These are phyloP conservation scores for Fundulus diaphanus DNA, from an alignment of 2,797 vertebrate species.

Conservation along the genomic window DNA sequence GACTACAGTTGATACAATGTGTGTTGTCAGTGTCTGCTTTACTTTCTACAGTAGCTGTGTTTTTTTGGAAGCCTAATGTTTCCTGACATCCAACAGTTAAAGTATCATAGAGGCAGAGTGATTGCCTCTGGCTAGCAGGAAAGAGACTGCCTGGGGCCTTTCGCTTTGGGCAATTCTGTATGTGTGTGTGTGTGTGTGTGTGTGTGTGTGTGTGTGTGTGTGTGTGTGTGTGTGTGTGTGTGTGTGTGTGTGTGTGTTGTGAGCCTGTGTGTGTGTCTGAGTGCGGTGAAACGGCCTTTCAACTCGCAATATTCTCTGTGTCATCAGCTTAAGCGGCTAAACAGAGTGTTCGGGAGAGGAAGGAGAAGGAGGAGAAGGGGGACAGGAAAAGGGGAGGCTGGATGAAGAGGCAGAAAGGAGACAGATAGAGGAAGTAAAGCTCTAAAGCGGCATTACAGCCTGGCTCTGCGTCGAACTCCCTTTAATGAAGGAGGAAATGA, in stretches of 20 bases:
- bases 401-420: conserved; percentile 24
- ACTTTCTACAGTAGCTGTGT: conserved; percentile 65
- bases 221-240: conserved; percentile 45
- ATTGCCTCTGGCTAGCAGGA: conserved; percentile 85
- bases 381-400: conserved; percentile 37
- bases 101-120: conserved; percentile 85
- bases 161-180: conserved; percentile 85
- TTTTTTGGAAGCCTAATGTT: conserved; percentile 85
- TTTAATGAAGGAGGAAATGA: conserved; percentile 72
- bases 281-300: conserved; percentile 73
- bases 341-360: conserved; percentile 64
- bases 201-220: conserved; percentile 45
- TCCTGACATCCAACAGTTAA: conserved; percentile 88
- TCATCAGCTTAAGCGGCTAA: conserved; percentile 82
- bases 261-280: conserved; percentile 43
- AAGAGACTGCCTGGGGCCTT: conserved; percentile 86
- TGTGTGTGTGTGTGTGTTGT: conserved; percentile 48
- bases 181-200: conserved; percentile 51
- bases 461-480: conserved; percentile 36
- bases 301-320: conserved; percentile 79
- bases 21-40: conserved; percentile 57
- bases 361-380: conserved; percentile 41
- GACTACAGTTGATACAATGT: conserved; percentile 21
- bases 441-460: conserved; percentile 40
- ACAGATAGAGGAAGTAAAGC: conserved; percentile 38